Conservation (phyloP, 92 coral and sea anemone species). For the Hydrozoanthus gracilis region DNA sequence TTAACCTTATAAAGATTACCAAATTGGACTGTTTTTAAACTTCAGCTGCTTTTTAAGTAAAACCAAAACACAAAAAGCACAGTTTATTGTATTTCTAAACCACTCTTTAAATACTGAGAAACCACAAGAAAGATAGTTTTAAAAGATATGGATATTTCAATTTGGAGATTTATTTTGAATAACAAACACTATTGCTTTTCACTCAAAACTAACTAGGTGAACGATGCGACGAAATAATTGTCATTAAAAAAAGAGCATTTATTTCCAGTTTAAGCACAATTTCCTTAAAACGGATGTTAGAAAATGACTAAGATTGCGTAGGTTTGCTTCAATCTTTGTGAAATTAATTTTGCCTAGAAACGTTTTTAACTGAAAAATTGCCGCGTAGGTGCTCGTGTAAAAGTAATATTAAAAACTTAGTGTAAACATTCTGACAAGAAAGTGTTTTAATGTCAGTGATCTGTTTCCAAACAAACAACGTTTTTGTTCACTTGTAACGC, state of each 20-base stretch:
- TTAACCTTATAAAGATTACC: constrained; percentile 7
- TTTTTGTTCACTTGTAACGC: neutral
- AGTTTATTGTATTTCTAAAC: neutral
- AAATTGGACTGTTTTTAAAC: neutral
- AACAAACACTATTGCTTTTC: neutral
- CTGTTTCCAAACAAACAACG: neutral
- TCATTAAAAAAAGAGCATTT: neutral
- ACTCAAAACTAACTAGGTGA: neutral
- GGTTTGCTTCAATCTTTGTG: neutral
- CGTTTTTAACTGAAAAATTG: neutral
- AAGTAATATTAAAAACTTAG: neutral
- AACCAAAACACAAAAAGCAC: neutral
- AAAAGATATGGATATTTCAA: neutral
- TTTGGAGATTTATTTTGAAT: neutral
- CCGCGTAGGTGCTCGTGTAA: neutral
- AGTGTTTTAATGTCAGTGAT: neutral
- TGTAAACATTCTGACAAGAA: neutral
- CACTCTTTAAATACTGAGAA: neutral
- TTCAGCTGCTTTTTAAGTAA: neutral
- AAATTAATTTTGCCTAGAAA: neutral
- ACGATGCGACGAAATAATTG: neutral
- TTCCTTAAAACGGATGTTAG: neutral
- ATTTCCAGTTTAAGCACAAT: neutral
- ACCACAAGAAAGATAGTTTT: neutral
- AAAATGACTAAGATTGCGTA: neutral